Evolutionary conservation across 2,888 invertebrate species (phyloP).

Genomic region (Netelia virgata): DNA sequence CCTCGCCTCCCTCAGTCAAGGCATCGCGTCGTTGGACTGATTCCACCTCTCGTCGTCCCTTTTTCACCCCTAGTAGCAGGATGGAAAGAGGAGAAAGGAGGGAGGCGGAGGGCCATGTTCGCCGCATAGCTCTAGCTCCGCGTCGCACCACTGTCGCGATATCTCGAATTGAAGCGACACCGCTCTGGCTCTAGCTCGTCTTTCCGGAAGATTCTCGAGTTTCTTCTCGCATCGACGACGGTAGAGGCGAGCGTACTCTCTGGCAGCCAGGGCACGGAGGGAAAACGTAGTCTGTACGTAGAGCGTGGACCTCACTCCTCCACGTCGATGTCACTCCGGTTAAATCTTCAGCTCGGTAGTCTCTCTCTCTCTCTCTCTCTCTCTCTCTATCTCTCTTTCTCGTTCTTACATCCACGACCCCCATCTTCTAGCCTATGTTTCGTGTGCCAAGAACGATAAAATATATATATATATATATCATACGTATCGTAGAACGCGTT

Average conservation of each 20-base stretch:
- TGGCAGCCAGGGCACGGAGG: not conserved
- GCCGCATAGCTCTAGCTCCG: slow-evolving; percentile 62
- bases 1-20: slow-evolving; percentile 24
- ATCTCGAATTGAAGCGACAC: slow-evolving; percentile 80
- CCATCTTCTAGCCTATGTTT: not conserved
- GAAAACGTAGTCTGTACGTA: not conserved
- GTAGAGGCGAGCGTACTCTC: slow-evolving; percentile 9
- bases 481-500: not conserved
- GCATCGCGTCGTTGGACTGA: slow-evolving; percentile 67
- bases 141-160: slow-evolving; percentile 70
- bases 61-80: slow-evolving; percentile 4
- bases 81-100: not conserved
- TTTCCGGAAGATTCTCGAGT: slow-evolving; percentile 60
- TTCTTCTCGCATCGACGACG: slow-evolving; percentile 68
- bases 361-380: slow-evolving; percentile 53
- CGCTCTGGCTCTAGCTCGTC: slow-evolving; percentile 50
- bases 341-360: slow-evolving; percentile 63
- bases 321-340: slow-evolving; percentile 67
- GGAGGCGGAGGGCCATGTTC: slow-evolving; percentile 48
- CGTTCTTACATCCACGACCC: too few species aligned
- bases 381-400: slow-evolving; percentile 46
- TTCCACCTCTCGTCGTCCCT: slow-evolving; percentile 47
- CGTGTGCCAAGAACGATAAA: slow-evolving; percentile 6
- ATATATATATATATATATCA: not conserved
- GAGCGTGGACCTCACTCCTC: slow-evolving; percentile 44